Evolutionary conservation across 2,888 invertebrate species (phyloP).

Genomic region (Ceramica pisi): DNA sequence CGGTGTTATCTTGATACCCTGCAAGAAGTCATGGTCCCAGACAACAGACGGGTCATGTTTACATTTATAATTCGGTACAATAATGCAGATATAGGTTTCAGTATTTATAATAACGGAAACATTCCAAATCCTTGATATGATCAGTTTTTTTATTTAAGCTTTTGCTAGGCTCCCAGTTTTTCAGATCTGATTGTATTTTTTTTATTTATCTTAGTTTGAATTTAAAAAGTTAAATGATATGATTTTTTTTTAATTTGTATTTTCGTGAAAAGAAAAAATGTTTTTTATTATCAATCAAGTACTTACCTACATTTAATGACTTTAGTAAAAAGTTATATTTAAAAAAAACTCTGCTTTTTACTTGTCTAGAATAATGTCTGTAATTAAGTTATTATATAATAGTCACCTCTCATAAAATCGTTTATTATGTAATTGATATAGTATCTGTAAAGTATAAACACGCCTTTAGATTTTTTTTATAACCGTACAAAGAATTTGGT

Average conservation of each 20-base stretch:
- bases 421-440: slow-evolving; percentile 28
- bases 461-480: slow-evolving; percentile 32
- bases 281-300: no score
- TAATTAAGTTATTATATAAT: neutral
- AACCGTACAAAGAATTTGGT: slow-evolving; percentile 30
- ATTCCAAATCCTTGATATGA: slow-evolving; percentile 1
- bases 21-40: slow-evolving; percentile 47
- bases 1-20: slow-evolving; percentile 46
- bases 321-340: no score
- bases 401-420: neutral
- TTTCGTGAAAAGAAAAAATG: no score
- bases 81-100: slow-evolving; percentile 26
- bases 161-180: neutral
- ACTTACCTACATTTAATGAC: no score
- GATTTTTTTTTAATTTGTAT: no score
- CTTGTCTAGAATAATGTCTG: neutral
- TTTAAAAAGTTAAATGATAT: no score
- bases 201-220: no score
- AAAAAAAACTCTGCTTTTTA: no score
- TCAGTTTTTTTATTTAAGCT: neutral
- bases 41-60: slow-evolving; percentile 53
- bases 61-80: slow-evolving; percentile 45
- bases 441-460: slow-evolving; percentile 5
- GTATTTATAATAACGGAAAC: neutral
- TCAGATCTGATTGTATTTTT: no score